Percentiles rank a stretch among this genome's conserved stretches.
These are phyloP conservation scores for Tragelaphus eurycerus DNA, from an alignment of 2,797 vertebrate species.

Conservation along the genomic window DNA sequence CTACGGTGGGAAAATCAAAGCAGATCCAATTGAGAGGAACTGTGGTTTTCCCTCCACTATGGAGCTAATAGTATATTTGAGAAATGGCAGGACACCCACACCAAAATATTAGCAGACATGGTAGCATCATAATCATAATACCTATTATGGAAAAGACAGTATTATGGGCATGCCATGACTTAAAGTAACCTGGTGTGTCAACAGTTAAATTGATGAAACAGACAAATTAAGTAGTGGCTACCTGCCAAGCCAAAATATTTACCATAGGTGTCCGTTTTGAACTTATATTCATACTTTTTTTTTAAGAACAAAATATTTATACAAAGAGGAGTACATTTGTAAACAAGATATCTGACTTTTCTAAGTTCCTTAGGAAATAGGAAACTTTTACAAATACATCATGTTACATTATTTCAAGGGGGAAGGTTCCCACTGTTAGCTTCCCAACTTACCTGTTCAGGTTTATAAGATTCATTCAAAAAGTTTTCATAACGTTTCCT, in stretches of 20 bases:
- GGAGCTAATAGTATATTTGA: not conserved
- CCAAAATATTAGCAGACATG: not conserved
- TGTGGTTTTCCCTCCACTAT: not conserved
- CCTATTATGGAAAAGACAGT: not conserved
- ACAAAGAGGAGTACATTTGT: not conserved
- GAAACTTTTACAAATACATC: not conserved
- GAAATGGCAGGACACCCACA: not conserved
- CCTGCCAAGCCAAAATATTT: not conserved
- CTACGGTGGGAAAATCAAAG: conserved; percentile 69
- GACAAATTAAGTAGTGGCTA: not conserved
- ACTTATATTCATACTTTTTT: not conserved
- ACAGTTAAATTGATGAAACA: not conserved
- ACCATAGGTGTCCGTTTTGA: not conserved
- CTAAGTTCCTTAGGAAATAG: not conserved
- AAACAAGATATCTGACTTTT: not conserved
- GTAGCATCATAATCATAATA: not conserved
- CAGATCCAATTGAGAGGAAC: not conserved
- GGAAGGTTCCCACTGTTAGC: not conserved
- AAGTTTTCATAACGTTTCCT: conserved; percentile 81
- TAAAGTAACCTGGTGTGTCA: not conserved
- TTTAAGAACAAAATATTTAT: not conserved
- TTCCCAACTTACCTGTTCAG: conserved; percentile 78
- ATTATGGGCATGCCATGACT: not conserved
- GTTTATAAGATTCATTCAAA: conserved; percentile 82
- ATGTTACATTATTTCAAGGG: not conserved